A percentile compares a stretch with the other conserved stretches of the same genome.
Evolutionary conservation across 2,797 vertebrate genomes (phyloP).

Genomic region (Myotis findleyi): DNA sequence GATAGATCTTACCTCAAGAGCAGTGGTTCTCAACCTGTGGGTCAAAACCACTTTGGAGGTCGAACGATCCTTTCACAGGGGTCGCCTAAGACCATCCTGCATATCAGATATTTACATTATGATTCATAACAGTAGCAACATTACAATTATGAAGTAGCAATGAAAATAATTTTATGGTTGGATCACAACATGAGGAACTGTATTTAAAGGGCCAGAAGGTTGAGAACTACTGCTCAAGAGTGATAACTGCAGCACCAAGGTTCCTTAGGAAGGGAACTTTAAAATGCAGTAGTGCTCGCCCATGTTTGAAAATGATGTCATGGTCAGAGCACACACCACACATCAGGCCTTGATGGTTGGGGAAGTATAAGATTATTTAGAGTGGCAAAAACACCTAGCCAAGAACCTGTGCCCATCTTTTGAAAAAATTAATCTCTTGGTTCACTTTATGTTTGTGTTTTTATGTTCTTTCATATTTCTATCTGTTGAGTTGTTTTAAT

Average conservation of each 20-base stretch:
- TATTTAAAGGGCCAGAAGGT: too few relatives aligned
- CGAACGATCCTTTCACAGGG: too few relatives aligned
- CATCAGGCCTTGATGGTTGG: fast-evolving
- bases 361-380: not conserved
- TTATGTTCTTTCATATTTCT: not conserved
- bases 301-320: fast-evolving
- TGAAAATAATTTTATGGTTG: too few relatives aligned
- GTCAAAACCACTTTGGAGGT: too few relatives aligned
- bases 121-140: too few relatives aligned
- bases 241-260: fast-evolving
- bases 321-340: fast-evolving
- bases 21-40: too few relatives aligned
- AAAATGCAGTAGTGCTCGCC: fast-evolving
- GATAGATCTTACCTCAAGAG: not conserved
- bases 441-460: not conserved
- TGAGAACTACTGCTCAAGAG: not conserved
- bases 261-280: not conserved
- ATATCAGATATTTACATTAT: too few relatives aligned
- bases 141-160: too few relatives aligned
- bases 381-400: fast-evolving
- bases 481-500: not conserved
- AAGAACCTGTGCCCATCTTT: fast-evolving
- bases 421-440: not conserved
- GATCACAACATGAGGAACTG: too few relatives aligned
- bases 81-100: too few relatives aligned